Conservation (phyloP, 2,797 vertebrate genomes). For the Ctenosaura bakeri region DNA sequence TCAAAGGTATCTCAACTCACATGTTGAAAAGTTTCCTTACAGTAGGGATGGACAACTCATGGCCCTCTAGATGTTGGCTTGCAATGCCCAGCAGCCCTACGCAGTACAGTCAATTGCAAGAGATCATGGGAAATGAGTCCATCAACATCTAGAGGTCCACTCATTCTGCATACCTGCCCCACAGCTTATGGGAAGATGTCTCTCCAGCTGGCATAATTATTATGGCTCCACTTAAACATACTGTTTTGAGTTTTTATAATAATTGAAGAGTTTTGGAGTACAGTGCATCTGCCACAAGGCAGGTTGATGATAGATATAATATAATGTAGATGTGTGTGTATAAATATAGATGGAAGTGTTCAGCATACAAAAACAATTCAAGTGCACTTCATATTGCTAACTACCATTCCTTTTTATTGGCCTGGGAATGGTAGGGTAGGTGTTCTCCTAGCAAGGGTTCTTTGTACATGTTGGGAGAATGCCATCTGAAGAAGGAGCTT, state of each 20-base stretch:
- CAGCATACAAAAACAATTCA: background rate
- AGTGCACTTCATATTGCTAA: background rate
- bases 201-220: background rate
- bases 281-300: background rate
- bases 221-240: too few species aligned
- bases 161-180: too few species aligned
- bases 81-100: too few species aligned
- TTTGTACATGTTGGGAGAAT: background rate
- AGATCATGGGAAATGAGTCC: too few species aligned
- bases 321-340: too few species aligned
- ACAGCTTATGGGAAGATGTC: background rate
- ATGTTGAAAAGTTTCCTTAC: background rate
- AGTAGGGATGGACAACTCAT: background rate
- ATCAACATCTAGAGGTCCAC: too few species aligned
- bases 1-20: fast-evolving
- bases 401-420: background rate
- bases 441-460: too few species aligned
- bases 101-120: too few species aligned
- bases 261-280: background rate
- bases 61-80: too few species aligned
- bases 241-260: background rate
- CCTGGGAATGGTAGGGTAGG: background rate
- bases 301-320: too few species aligned
- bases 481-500: background rate
- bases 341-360: background rate